phyloP scores from a whole-genome alignment of 2,113 vertebrate genomes.

The Uria aalge region DNA sequence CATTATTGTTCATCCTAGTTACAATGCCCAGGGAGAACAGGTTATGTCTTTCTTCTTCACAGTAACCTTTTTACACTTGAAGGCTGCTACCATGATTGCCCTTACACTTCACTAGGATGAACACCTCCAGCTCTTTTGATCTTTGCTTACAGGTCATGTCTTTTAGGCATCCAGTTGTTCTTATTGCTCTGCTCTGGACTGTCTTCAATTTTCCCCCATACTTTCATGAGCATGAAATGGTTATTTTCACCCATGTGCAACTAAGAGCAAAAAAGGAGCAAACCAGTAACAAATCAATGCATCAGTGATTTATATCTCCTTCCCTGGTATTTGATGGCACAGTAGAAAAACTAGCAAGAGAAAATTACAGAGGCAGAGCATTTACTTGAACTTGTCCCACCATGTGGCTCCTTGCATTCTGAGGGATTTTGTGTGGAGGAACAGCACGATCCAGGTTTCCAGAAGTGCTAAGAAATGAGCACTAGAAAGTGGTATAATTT shows the following conservation, averaged over 20 bases:
- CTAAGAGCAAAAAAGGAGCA: neutral
- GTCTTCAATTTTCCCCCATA: neutral
- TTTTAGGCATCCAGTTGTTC: neutral
- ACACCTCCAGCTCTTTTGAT: neutral
- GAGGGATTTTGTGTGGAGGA: neutral
- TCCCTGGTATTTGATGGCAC: fast-evolving
- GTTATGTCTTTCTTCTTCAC: neutral
- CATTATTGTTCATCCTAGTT: neutral
- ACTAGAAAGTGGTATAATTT: neutral
- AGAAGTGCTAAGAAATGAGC: constrained; percentile 10
- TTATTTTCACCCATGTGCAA: neutral
- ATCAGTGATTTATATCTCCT: neutral
- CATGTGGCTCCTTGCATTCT: neutral
- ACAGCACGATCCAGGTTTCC: neutral
- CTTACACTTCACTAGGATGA: neutral
- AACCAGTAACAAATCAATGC: neutral
- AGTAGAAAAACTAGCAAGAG: neutral
- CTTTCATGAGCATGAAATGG: neutral
- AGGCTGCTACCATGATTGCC: neutral
- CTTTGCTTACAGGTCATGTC: neutral
- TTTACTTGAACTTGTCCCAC: neutral
- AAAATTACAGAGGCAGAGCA: neutral
- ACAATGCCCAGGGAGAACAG: neutral
- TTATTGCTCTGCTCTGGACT: neutral
- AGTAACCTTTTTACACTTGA: neutral